Evolutionary conservation across 2,888 invertebrate genomes (phyloP).

Genomic region (Trypoxylon attenuatum): DNA sequence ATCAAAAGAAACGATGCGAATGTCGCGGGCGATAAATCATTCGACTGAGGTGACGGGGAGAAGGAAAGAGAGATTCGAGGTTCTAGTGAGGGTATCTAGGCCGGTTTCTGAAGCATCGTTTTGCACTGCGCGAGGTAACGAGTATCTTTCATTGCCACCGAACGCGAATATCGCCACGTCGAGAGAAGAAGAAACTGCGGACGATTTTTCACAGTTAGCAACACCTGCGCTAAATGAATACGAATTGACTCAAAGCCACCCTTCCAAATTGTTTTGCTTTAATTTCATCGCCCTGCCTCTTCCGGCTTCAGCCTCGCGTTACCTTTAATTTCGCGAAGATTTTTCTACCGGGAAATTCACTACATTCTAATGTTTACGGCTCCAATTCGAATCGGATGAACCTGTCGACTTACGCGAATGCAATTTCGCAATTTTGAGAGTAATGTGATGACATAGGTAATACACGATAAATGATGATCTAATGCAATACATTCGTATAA

Average conservation of each 20-base stretch:
- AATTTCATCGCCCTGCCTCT: constrained; percentile 35
- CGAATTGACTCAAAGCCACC: constrained; percentile 61
- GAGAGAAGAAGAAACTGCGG: constrained; percentile 44
- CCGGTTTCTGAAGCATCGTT: constrained; percentile 44
- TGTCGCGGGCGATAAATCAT: constrained; percentile 55
- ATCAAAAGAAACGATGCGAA: constrained; percentile 44
- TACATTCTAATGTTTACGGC: no score
- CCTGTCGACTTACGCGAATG: no score
- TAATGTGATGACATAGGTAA: no score
- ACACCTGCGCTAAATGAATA: constrained; percentile 61
- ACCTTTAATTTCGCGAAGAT: not conserved
- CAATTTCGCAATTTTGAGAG: no score
- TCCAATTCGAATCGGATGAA: no score
- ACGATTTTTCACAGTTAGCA: constrained; percentile 64
- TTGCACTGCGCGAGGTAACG: constrained; percentile 47
- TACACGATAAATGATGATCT: no score
- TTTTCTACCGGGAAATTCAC: no score
- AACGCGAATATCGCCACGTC: not conserved
- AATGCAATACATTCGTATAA: no score
- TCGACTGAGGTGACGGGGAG: no score
- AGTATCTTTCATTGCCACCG: constrained; percentile 50
- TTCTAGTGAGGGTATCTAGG: constrained; percentile 48
- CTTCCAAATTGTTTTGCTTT: constrained; percentile 48
- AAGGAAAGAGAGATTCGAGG: no score
- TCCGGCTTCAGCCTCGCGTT: not conserved